Percentiles rank a stretch among this genome's conserved stretches.
Evolutionary conservation across 1,140 invertebrate species (phyloP).

Genomic region (Cherax quadricarinatus): DNA sequence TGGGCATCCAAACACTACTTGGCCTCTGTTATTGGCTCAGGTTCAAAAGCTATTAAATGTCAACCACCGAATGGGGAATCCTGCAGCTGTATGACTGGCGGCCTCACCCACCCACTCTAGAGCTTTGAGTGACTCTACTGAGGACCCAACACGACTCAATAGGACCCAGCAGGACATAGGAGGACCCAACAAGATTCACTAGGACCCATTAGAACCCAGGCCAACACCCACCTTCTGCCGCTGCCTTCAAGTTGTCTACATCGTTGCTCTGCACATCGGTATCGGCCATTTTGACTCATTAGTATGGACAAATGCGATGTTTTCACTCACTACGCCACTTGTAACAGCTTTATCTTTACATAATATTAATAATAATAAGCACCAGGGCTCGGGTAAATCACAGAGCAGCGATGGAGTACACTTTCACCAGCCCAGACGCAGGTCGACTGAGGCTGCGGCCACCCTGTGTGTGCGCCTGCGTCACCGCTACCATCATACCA

Average conservation of each 20-base stretch:
- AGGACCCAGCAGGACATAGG: too few species aligned
- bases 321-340: constrained; percentile 37
- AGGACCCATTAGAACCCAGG: too few species aligned
- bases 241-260: constrained; percentile 62
- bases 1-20: neutral
- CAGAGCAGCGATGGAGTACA: neutral
- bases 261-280: constrained; percentile 56
- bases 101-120: too few species aligned
- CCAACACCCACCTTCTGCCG: constrained; percentile 50
- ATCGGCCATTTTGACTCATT: constrained; percentile 66
- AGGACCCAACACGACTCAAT: too few species aligned
- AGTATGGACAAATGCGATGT: constrained; percentile 33
- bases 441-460: constrained; percentile 32
- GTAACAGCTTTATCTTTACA: constrained; percentile 13
- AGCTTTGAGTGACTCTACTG: too few species aligned
- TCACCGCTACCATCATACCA: neutral
- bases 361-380: constrained; percentile 14
- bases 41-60: constrained; percentile 22
- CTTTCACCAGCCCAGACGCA: constrained; percentile 1
- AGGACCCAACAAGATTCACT: too few species aligned
- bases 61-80: constrained; percentile 7
- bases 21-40: constrained; percentile 9
- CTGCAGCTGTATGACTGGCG: neutral
- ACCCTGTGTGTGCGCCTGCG: constrained; percentile 12
- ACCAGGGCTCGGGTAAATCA: neutral